Evolutionary conservation across 2,113 vertebrate genomes (phyloP), one percentile per base, ranked within the genome.

Genomic region (Crocuta crocuta): DNA sequence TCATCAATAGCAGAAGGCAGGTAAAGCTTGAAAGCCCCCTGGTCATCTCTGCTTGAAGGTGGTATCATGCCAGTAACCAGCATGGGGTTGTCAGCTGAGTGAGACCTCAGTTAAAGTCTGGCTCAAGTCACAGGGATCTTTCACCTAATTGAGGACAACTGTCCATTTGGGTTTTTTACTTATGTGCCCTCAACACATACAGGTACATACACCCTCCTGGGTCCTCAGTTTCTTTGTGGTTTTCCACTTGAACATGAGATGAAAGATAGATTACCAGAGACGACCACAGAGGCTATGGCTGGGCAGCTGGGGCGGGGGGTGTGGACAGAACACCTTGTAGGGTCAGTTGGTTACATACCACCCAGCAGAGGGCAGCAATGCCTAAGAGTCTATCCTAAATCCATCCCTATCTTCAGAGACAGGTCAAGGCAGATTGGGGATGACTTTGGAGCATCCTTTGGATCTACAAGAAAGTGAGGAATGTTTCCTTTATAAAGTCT

Each of bases 331-430:
- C 28, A 58, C 28, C 33, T 76, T 12, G 4, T 26, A 16, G 68
- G 91, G 95, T 61, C 70, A 80, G 43, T 83, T 93, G 95, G 94
- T 87, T 53, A 73, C 97, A 98, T 98, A 96, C 97, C 97, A 98
- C 89, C 97, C 98, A 98, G 97, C 97, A 98, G 98, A 98, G 98
- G 98, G 98, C 97, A 95, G 97, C 97, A 97, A 74, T 93, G 94
- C 55, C 95, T 98, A 96, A 98, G n/a, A 95, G 86, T 97, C 70
- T 0, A 93, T 85, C 39, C 74, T 53, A 94, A 92, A 79, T 53
- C 28, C 24, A 81, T 76, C 23, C 50, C 19, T 35, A 55, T 65
- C 68, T 91, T 85, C 31, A 70, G 50, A 93, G 26, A 88, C 45
- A 43, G 68, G 53, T n/a, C 83, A 74, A 89, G 16, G 70, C 45